Base-by-base conservation (phyloP, 2,797 vertebrate species). In the Benthosema pterotum region DNA sequence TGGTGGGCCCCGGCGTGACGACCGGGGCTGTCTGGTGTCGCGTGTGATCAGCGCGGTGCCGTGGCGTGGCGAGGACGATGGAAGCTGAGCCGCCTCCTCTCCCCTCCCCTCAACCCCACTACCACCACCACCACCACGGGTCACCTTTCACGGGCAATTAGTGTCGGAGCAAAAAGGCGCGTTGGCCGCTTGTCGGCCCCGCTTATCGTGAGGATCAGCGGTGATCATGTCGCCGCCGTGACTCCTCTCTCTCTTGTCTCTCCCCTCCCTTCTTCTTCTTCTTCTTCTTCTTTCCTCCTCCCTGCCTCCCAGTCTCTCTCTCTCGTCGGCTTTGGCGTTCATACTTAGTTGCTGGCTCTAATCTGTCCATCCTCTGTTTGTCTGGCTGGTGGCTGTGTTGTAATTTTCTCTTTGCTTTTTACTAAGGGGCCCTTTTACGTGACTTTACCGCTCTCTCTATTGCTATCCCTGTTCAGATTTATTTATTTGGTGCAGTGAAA, bases 101-200 rank as follows among this genome's bases (percentile, higher is more conserved):
- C n/a, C n/a, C n/a, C n/a, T n/a, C n/a, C n/a, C 93, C 91, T 90
- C 89, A 5, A 5, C 28, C 2, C 22, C 22, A 25, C 22, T 5
- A 25, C 22, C 22, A 25, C 22, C 28, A 32, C 6, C 28, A 25
- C 94, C 91, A 93, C 94, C 93, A 93, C 94, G 88, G 96, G 97
- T 98, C 96, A 95, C 96, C 97, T 96, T 97, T 99, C 97, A 96
- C 94, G 94, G 96, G 92, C 96, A 95, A 98, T 99, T 97, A 98
- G 95, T 96, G 97, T 99, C 93, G 92, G 94, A 94, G 93, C 94
- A 87, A 83, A n/a, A 94, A 94, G 93, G 92, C 93, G 90, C 84
- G 94, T 93, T 95, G 92, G 90, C 94, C 93, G 95, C 94, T 95
- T 99, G 97, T 98, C 97, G 87, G 53, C 86, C 94, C 88, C 86